Evolutionary conservation across 37 sponge, comb jelly and placozoan genomes (phyloP), one percentile per base, ranked within the genome.

Genomic region (Halisarca cf. caerulea): DNA sequence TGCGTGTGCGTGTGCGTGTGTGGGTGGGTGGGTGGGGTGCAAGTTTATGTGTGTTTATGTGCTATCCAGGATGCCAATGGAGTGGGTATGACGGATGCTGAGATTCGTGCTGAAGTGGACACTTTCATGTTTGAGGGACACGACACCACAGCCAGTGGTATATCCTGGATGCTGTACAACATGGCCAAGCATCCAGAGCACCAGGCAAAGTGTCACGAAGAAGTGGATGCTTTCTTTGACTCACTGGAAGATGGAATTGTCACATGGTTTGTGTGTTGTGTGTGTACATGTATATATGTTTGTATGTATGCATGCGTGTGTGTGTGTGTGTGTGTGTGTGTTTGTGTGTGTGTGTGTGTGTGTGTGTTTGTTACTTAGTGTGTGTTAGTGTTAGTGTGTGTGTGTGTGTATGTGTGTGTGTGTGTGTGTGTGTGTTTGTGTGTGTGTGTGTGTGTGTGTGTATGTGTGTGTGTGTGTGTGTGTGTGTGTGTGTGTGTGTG

Each of bases 61-160:
- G n/a, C n/a, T n/a, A n/a, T n/a, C n/a, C 32, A 92, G 92, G 92
- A 92, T 86, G 86, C 83, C 8, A 45, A 86, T 51, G 86, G 86
- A 40, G 45, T 62, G 60, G 89, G 92, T 3, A 62, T 92, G 80
- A 92, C 92, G 14, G 94, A 93, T 55, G 66, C 79, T 33, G 94
- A 96, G 66, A 96, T 96, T 21, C 66, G 94, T 58, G 91, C 90
- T 75, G 96, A 96, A 70, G 89, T 96, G 78, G 96, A 96, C 87
- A 96, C 96, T 8, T 96, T 96, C 51, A 89, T 96, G 89, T 96
- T 96, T 91, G 96, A 93, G 80, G 96, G 96, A n/a, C 96, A 96
- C 38, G 96, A 96, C 90, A 96, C 96, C 41, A 96, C 96, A 34
- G 89, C 96, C 33, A 54, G 82, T 66, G 94, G 91, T 0, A 87